phyloP scores from a whole-genome alignment of 2,888 invertebrate species.

The Cyaniris semiargus region DNA sequence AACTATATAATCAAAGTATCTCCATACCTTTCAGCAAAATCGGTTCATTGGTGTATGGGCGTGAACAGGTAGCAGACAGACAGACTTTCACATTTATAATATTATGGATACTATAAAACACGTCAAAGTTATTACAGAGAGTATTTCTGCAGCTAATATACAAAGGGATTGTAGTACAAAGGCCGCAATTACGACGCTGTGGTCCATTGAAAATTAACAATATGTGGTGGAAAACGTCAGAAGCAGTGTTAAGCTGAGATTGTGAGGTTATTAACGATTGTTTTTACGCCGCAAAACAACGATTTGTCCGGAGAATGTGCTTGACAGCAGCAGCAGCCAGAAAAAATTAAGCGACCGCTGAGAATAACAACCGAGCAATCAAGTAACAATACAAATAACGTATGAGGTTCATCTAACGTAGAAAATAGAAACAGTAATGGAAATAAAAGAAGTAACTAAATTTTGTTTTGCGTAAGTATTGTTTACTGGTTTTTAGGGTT shows the following conservation, averaged over 20 bases:
- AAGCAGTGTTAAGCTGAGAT: constrained; percentile 1
- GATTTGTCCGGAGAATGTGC: not conserved
- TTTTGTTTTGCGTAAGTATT: too few relatives aligned
- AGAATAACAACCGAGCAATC: not conserved
- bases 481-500: too few relatives aligned
- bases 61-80: too few relatives aligned
- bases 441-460: too few relatives aligned
- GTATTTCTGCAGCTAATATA: not conserved
- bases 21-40: too few relatives aligned
- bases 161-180: not conserved
- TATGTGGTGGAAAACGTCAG: constrained; percentile 13
- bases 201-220: not conserved
- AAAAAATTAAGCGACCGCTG: not conserved
- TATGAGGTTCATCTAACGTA: not conserved
- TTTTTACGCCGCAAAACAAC: not conserved
- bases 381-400: not conserved
- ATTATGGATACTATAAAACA: not conserved
- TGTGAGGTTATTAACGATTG: not conserved
- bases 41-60: too few relatives aligned
- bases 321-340: not conserved
- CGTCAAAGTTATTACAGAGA: not conserved
- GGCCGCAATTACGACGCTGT: not conserved
- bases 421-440: too few relatives aligned
- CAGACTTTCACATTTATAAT: too few relatives aligned
- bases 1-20: too few relatives aligned